Evolutionary conservation across 1,140 invertebrate genomes (phyloP).

Genomic region (Drosophila serrata): DNA sequence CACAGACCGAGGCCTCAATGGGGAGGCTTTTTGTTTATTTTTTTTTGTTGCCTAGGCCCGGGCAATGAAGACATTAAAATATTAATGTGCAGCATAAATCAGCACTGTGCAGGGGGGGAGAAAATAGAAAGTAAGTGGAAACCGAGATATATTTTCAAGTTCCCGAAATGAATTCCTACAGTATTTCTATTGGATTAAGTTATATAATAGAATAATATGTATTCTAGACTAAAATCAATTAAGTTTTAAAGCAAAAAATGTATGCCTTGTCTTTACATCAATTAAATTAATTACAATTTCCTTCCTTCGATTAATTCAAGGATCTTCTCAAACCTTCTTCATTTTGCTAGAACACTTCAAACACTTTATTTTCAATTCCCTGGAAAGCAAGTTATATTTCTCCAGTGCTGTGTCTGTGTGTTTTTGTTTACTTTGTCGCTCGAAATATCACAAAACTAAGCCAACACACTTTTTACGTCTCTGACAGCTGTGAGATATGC

Average conservation of each 20-base stretch:
- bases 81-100: constrained; percentile 83
- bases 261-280: not conserved
- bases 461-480: constrained; percentile 45
- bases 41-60: constrained; percentile 55
- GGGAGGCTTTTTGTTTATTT: constrained; percentile 40
- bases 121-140: not conserved
- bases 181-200: not conserved
- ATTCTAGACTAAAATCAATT: no score
- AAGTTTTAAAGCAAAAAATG: not conserved
- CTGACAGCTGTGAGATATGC: constrained; percentile 65
- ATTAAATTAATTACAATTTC: not conserved
- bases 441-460: constrained; percentile 62
- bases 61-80: constrained; percentile 84
- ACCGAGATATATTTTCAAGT: not conserved
- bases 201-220: no score
- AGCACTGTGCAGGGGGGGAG: constrained; percentile 16
- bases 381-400: constrained; percentile 25
- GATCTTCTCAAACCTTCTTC: not conserved
- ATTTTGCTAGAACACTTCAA: constrained; percentile 11
- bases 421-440: constrained; percentile 13
- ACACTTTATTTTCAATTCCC: constrained; percentile 20
- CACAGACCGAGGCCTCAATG: constrained; percentile 17
- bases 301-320: not conserved
- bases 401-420: not conserved
- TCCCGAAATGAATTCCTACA: constrained; percentile 10